Evolutionary conservation across 1,140 invertebrate species (phyloP), one percentile per base, ranked within the genome.

Genomic region (Pectinophora gossypiella): DNA sequence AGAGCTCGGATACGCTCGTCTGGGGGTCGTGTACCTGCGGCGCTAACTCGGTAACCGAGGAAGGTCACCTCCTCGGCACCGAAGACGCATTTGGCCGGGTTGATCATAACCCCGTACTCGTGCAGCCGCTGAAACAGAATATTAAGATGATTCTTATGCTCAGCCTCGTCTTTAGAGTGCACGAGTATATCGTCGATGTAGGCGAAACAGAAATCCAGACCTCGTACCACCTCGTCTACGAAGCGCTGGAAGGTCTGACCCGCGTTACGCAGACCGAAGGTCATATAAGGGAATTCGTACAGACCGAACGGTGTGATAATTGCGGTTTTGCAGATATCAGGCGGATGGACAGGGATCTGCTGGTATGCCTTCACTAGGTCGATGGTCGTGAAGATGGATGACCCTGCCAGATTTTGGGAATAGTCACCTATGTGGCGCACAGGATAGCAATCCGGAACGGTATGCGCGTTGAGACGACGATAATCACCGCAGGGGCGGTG

Each of bases 401-500:
- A 10, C 3, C 35, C 35, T 6, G 5, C 6, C 3, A 38, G 35
- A 15, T 15, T 38, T 6, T 38, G 9, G n/a, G 35, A 10, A 15
- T 6, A 38, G n/a, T 38, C 35, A 9, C 3, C 13, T 3, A 38
- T 38, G 35, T 38, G 35, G 9, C 35, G 9, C 4, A 38, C 35
- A 9, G 35, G 35, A 13, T 38, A 38, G 4, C 35, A 13, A 15
- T 38, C 35, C n/a, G 35, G 35, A n/a, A 59, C 47, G 3, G 85
- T 89, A 4, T 72, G 16, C 0, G 61, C 43, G 58, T 90, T 91
- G 0, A 90, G 51, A 9, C 46, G 42, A 1, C 81, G 58, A 52
- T 87, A 90, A 61, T 90, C 89, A 0, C 88, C 80, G 53, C 75
- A 83, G 0, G 76, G 61, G 2, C 86, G 53, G 57, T 69, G 86